Evolutionary conservation across 30 jellyfish, hydroid and myxozoan species (phyloP).

Genomic region (Mastigias papua): DNA sequence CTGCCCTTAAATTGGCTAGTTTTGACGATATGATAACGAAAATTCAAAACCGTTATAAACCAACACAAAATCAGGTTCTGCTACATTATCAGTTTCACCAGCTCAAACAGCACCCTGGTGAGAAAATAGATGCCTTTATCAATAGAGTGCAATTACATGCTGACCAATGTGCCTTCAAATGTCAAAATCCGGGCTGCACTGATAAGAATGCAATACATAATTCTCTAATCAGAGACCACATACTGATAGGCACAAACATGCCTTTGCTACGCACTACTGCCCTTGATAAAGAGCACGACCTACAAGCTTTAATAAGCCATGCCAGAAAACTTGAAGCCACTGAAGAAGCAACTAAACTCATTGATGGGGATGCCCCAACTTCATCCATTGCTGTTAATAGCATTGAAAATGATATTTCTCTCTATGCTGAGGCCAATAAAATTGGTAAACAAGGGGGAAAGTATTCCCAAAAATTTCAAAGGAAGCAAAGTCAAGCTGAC

Average conservation of each 20-base stretch:
- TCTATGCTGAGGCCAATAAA: neutral
- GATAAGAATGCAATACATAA: slow-evolving; percentile 14
- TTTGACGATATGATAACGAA: slow-evolving; percentile 52
- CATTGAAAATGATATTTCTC: slow-evolving; percentile 5
- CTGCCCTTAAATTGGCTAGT: slow-evolving; percentile 27
- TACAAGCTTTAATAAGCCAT: slow-evolving; percentile 2
- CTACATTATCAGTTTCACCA: slow-evolving; percentile 49
- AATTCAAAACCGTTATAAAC: slow-evolving; percentile 13
- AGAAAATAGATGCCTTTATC: slow-evolving; percentile 34
- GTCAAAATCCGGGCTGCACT: slow-evolving; percentile 24
- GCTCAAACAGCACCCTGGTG: slow-evolving; percentile 42
- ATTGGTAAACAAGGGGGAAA: slow-evolving; percentile 47
- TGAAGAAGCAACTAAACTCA: slow-evolving; percentile 37
- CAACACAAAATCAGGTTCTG: slow-evolving; percentile 49
- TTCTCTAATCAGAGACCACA: slow-evolving; percentile 2
- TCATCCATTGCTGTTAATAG: slow-evolving; percentile 4
- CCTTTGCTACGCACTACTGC: neutral
- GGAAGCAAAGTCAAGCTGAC: slow-evolving; percentile 12
- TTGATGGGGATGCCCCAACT: slow-evolving; percentile 12
- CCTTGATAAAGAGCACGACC: slow-evolving; percentile 36
- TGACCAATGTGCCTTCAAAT: slow-evolving; percentile 34
- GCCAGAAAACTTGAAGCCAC: slow-evolving; percentile 36
- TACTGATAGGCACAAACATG: slow-evolving; percentile 21
- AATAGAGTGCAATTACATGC: slow-evolving; percentile 45
- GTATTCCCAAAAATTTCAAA: slow-evolving; percentile 25